Base-by-base conservation (phyloP, 64 coral and sea anemone genomes). In the Montipora cactus region DNA sequence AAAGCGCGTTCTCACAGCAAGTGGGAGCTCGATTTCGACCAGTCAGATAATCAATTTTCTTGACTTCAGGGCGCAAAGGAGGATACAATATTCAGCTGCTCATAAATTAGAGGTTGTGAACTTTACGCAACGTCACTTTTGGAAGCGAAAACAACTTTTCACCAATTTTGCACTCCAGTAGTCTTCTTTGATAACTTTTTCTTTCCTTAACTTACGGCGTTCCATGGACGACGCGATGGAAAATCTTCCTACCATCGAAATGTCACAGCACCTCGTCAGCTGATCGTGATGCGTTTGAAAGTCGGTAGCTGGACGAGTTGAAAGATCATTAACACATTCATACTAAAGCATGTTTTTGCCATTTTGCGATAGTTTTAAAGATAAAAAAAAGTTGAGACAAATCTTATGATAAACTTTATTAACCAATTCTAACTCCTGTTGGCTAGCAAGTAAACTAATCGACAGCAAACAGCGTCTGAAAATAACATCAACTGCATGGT, bases 391-490 rank as follows among this genome's bases (percentile, higher is more conserved):
- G 59, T 9, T 19, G 13, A 13, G 2, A 9, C 8, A 44, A 47
- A 46, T 13, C 13, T 12, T 67, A 67, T 68, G 28, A 67, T 67
- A 28, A 48, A 67, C 49, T 22, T 50, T 11, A 66, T 48, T 70
- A 5, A 19, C 14, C n/a, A 67, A 22, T 67, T 14, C 28, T 16
- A 18, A 55, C 10, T 14, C 67, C 44, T 47, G 20, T 7, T 37
- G 28, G 28, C 50, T 22, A 66, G 82, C 50, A 86, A 86, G 48
- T 18, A 86, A 86, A 51, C 46, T 50, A 81, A 22, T 44, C 14
- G 59, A 15, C 59, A 3, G 13, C 3, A 64, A 64, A 64, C 9
- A 3, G 13, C 3, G 59, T 3, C 9, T 11, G 9, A 64, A 55
- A 64, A 64, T 64, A 14, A 14, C 14, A 4, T 15, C 9, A 14